Conservation (phyloP, 2,113 vertebrate species). For the human (Homo sapiens) region DNA sequence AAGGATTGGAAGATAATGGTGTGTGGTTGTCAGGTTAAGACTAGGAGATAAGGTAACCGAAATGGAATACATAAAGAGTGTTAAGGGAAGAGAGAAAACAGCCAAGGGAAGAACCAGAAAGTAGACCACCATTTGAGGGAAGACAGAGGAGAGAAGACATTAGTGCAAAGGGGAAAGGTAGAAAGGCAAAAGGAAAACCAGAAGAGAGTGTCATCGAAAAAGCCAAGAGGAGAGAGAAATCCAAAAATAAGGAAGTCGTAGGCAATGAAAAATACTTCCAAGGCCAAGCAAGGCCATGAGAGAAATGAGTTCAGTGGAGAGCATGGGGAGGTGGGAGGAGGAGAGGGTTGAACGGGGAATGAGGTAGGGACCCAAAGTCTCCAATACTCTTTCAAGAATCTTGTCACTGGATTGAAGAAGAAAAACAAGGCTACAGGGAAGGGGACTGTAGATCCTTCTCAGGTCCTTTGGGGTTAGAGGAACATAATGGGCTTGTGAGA, state of each 20-base stretch:
- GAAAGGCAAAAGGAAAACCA: background rate
- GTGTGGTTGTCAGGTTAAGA: background rate
- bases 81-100: background rate
- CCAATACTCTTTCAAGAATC: background rate
- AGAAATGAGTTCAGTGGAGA: background rate
- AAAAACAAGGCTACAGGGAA: background rate
- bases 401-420: background rate
- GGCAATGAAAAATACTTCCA: background rate
- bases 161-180: background rate
- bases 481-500: background rate
- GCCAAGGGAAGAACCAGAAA: background rate
- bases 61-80: background rate
- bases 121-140: background rate
- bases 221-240: background rate
- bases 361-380: background rate
- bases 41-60: background rate
- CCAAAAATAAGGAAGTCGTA: background rate
- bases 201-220: background rate
- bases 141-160: background rate
- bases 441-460: background rate
- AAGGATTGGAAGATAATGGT: background rate
- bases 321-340: background rate
- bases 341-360: background rate
- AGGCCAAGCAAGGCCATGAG: background rate
- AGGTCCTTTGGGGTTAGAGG: background rate